phyloP scores from a whole-genome alignment of 2,113 vertebrate genomes.

The Sus scrofa region T2T-Sscrofa CM000812.6:195699001-195699500 shows the following conservation, averaged over 20 bases:
- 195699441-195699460: too few relatives aligned
- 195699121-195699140: conserved; percentile 1
- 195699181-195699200: conserved; percentile 74
- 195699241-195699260: conserved; percentile 62
- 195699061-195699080: conserved; percentile 53
- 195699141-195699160: conserved; percentile 55
- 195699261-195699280: conserved; percentile 71
- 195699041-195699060: conserved; percentile 41
- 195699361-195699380: conserved; percentile 56
- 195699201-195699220: conserved; percentile 48
- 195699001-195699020: conserved; percentile 53
- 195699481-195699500: too few relatives aligned
- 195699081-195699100: conserved; percentile 48
- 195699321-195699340: conserved; percentile 69
- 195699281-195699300: conserved; percentile 55
- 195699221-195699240: conserved; percentile 57
- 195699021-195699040: conserved; percentile 22
- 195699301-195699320: conserved; percentile 45
- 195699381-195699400: too few relatives aligned
- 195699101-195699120: conserved; percentile 60
- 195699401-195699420: too few relatives aligned
- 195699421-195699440: too few relatives aligned
- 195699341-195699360: conserved; percentile 74
- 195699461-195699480: too few relatives aligned
- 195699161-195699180: conserved; percentile 76